phyloP scores from a whole-genome alignment of 2,113 vertebrate genomes.

The Osmerus eperlanus region DNA sequence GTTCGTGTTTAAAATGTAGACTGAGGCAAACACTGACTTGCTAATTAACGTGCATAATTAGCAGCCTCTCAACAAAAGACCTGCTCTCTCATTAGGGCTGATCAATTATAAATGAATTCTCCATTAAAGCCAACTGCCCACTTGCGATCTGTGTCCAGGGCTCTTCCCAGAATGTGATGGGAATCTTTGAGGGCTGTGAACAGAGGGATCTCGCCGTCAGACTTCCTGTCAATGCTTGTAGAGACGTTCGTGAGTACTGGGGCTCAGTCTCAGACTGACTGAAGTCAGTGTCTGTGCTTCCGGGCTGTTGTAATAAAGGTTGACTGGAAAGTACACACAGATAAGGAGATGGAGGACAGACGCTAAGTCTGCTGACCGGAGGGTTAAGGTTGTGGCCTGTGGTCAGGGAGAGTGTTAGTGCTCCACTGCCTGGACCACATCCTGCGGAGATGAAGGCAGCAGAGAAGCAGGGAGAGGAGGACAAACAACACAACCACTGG shows the following conservation, averaged over 20 bases:
- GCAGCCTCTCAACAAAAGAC: conserved; percentile 28
- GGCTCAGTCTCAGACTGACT: not conserved
- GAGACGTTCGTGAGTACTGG: not conserved
- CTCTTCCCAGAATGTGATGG: conserved; percentile 17
- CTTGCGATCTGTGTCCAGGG: conserved; percentile 3
- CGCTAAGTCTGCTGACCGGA: conserved; percentile 3
- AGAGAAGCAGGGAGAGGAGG: not conserved
- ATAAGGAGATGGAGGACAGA: not conserved
- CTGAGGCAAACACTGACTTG: conserved; percentile 8
- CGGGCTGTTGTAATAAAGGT: not conserved
- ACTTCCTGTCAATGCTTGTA: not conserved
- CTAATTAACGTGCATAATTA: conserved; percentile 33
- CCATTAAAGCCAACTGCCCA: conserved; percentile 12
- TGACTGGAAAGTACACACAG: not conserved
- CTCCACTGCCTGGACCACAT: conserved; percentile 18
- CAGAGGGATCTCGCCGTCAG: not conserved
- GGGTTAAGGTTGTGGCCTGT: conserved; percentile 1
- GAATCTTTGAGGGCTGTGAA: not conserved
- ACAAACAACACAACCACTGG: conserved; percentile 9
- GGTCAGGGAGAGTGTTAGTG: conserved; percentile 19
- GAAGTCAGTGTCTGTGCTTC: not conserved
- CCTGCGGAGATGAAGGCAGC: conserved; percentile 12
- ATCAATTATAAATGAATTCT: conserved; percentile 32
- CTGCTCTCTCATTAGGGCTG: conserved; percentile 27
- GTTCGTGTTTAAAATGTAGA: conserved; percentile 5